Percentiles rank a stretch among this genome's conserved stretches.
These are phyloP conservation scores for Ametastegia equiseti DNA, from an alignment of 2,888 invertebrate genomes.

Conservation along the genomic window DNA sequence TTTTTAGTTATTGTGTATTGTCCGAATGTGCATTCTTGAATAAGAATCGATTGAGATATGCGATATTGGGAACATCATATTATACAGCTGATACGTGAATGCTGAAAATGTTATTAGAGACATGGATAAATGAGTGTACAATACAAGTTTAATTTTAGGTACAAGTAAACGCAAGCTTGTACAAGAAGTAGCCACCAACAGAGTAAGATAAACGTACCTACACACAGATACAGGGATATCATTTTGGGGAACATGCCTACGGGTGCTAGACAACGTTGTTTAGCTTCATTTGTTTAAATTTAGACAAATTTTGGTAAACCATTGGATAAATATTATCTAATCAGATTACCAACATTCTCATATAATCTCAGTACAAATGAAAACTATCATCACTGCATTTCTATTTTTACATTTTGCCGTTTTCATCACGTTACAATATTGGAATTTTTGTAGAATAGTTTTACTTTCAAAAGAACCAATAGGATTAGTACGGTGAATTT, in stretches of 20 bases:
- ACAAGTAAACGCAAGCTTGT: slow-evolving; percentile 54
- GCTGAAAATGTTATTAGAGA: slow-evolving; percentile 45
- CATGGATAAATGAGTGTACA: slow-evolving; percentile 41
- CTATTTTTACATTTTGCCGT: neutral
- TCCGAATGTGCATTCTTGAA: neutral
- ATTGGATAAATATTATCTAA: slow-evolving; percentile 9
- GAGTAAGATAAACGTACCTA: slow-evolving; percentile 54
- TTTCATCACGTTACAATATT: neutral
- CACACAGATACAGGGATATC: slow-evolving; percentile 54
- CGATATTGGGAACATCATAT: slow-evolving; percentile 28
- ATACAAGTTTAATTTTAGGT: slow-evolving; percentile 51
- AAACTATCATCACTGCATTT: slow-evolving; percentile 10
- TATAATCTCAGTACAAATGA: slow-evolving; percentile 40
- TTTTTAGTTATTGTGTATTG: neutral
- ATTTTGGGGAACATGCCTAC: slow-evolving; percentile 57
- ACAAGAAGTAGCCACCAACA: slow-evolving; percentile 47
- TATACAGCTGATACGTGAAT: slow-evolving; percentile 44
- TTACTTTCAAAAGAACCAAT: too few relatives aligned
- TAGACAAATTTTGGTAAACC: slow-evolving; percentile 18
- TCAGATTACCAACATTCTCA: slow-evolving; percentile 33
- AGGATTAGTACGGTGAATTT: neutral
- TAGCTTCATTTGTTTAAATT: slow-evolving; percentile 30
- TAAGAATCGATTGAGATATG: neutral
- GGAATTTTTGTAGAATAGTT: neutral
- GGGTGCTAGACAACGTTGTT: slow-evolving; percentile 48